Conservation (phyloP, 1,140 invertebrate genomes). For the Epicauta chinensis region DNA sequence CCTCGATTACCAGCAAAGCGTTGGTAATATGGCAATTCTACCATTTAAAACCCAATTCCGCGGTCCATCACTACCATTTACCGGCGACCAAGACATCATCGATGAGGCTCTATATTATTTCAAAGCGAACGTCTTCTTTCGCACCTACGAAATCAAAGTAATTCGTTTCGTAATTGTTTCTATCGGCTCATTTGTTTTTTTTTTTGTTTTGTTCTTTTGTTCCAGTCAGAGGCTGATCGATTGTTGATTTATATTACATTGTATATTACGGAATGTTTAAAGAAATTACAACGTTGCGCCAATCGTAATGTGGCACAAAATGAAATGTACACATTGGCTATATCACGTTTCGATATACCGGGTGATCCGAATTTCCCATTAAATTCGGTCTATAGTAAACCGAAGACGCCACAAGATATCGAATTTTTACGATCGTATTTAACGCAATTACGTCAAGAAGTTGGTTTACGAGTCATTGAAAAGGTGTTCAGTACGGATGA, state of each 20-base stretch:
- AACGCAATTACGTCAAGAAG: conserved; percentile 92
- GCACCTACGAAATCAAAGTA: conserved; percentile 97
- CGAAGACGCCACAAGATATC: conserved; percentile 67
- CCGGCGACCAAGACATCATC: conserved; percentile 81
- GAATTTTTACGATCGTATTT: conserved; percentile 91
- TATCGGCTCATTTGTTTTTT: too few relatives aligned
- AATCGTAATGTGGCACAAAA: conserved; percentile 85
- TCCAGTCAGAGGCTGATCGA: conserved; percentile 87
- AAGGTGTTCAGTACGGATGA: conserved; percentile 82
- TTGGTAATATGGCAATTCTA: conserved; percentile 85
- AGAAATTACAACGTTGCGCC: conserved; percentile 86
- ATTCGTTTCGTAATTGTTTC: too few relatives aligned
- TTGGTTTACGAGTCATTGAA: conserved; percentile 82
- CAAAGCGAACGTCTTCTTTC: conserved; percentile 99
- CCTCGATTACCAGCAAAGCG: conserved; percentile 56
- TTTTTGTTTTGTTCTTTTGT: conserved; percentile 30
- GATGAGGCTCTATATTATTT: conserved; percentile 97
- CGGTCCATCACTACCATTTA: conserved; percentile 55
- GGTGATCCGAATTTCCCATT: conserved; percentile 95
- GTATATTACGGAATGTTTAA: conserved; percentile 98
- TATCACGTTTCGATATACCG: conserved; percentile 94
- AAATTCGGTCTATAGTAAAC: conserved; percentile 86
- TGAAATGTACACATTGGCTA: conserved; percentile 94
- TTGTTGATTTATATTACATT: conserved; percentile 96
- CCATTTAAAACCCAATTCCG: conserved; percentile 39